These are phyloP conservation scores for Pangasius mekongensis DNA, from an alignment of 2,797 vertebrate genomes.

Conservation along the genomic window DNA sequence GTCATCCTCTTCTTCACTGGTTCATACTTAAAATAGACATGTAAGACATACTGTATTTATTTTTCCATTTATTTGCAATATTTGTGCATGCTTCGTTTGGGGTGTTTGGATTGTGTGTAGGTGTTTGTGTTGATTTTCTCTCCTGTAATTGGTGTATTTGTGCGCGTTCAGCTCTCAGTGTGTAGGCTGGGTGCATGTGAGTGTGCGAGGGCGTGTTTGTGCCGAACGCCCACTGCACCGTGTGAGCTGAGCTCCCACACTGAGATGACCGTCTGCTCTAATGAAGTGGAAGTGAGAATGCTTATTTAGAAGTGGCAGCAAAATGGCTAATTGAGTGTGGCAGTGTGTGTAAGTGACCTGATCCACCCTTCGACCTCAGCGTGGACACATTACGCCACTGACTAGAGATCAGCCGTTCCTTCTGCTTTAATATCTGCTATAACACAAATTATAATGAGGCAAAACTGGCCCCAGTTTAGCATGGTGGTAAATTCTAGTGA, in stretches of 20 bases:
- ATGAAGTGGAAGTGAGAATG: slow-evolving; percentile 42
- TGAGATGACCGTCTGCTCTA: slow-evolving; percentile 43
- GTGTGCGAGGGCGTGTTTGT: slow-evolving; percentile 23
- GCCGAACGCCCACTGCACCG: slow-evolving; percentile 8
- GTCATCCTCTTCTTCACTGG: neutral
- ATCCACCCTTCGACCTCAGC: slow-evolving; percentile 21
- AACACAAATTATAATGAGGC: neutral
- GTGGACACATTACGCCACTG: neutral
- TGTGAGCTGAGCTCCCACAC: slow-evolving; percentile 8
- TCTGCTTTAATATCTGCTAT: slow-evolving; percentile 1
- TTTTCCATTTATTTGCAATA: neutral
- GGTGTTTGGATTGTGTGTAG: neutral
- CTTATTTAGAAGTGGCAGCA: slow-evolving; percentile 41
- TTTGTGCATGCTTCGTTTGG: neutral
- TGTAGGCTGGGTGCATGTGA: slow-evolving; percentile 12
- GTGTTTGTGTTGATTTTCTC: slow-evolving; percentile 18
- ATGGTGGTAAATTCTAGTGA: too few relatives aligned
- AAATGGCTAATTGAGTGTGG: slow-evolving; percentile 43
- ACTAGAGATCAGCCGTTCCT: slow-evolving; percentile 2
- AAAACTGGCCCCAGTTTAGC: neutral
- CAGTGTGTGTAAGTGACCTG: slow-evolving; percentile 20
- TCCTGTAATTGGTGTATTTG: slow-evolving; percentile 12
- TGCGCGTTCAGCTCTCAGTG: neutral
- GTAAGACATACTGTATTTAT: neutral
- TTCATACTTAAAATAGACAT: neutral